phyloP scores from a whole-genome alignment of 2,113 vertebrate genomes.

The Sander vitreus region DNA sequence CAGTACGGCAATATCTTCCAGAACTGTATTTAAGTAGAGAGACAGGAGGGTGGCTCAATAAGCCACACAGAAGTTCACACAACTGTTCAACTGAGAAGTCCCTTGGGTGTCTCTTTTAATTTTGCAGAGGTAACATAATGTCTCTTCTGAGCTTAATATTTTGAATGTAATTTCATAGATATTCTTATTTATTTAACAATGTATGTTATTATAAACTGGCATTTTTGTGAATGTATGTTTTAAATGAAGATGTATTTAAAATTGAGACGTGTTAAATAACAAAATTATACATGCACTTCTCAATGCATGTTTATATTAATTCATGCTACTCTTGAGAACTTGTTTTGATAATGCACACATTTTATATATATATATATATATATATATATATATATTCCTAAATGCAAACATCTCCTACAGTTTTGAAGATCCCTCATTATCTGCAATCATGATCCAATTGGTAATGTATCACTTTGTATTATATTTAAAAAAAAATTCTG shows the following conservation, averaged over 20 bases:
- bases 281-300: background rate
- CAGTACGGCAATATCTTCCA: background rate
- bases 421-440: background rate
- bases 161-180: no score
- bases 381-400: background rate
- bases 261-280: no score
- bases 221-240: background rate
- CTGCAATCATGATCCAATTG: slow-evolving; percentile 44
- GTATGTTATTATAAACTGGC: background rate
- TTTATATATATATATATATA: no score
- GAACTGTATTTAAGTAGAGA: slow-evolving; percentile 8
- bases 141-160: background rate
- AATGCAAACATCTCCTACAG: background rate
- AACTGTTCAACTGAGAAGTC: no score
- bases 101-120: background rate
- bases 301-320: no score
- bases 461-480: slow-evolving; percentile 27
- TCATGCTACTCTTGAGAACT: no score
- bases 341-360: background rate
- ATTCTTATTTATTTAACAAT: no score
- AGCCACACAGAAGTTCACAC: no score
- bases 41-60: background rate
- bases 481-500: background rate
- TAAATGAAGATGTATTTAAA: background rate
- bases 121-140: background rate